phyloP scores from a whole-genome alignment of 2,797 vertebrate species.

The Yasuhikotakia modesta region DNA sequence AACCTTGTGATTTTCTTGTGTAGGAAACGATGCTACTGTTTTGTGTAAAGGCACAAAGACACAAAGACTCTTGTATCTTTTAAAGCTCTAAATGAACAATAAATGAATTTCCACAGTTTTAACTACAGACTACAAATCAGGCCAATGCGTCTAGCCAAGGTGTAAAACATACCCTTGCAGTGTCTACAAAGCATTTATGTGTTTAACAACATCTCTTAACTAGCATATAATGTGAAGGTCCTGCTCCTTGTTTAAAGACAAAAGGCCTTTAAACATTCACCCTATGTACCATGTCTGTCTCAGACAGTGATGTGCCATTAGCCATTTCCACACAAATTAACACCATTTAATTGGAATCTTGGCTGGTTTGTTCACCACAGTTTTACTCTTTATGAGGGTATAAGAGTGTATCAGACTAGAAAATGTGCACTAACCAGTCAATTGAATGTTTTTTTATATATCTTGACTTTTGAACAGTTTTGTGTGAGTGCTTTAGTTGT shows the following conservation, averaged over 20 bases:
- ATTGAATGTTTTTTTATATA: no score
- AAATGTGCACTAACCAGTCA: no score
- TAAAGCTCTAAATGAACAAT: conserved; percentile 12
- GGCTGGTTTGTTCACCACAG: not conserved
- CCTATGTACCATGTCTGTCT: conserved; percentile 18
- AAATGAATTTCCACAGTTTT: not conserved
- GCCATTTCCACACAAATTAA: conserved; percentile 21
- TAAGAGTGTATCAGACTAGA: not conserved
- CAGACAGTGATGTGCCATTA: conserved; percentile 19
- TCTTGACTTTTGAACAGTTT: no score
- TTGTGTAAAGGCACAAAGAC: not conserved
- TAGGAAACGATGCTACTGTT: not conserved
- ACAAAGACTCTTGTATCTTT: conserved; percentile 1
- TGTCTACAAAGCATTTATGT: conserved; percentile 19
- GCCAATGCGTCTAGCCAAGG: conserved; percentile 1
- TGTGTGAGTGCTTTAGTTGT: no score
- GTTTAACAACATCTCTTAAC: conserved; percentile 44
- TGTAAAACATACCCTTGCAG: conserved; percentile 22
- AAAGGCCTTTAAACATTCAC: conserved; percentile 31
- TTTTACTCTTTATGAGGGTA: not conserved
- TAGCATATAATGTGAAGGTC: conserved; percentile 34
- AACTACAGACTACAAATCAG: conserved; percentile 23
- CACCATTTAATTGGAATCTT: not conserved
- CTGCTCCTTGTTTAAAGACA: conserved; percentile 41
- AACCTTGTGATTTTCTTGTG: not conserved